Evolutionary conservation across 2,888 invertebrate species (phyloP), one percentile per base, ranked within the genome.

Genomic region (Cyclophora albipunctata): DNA sequence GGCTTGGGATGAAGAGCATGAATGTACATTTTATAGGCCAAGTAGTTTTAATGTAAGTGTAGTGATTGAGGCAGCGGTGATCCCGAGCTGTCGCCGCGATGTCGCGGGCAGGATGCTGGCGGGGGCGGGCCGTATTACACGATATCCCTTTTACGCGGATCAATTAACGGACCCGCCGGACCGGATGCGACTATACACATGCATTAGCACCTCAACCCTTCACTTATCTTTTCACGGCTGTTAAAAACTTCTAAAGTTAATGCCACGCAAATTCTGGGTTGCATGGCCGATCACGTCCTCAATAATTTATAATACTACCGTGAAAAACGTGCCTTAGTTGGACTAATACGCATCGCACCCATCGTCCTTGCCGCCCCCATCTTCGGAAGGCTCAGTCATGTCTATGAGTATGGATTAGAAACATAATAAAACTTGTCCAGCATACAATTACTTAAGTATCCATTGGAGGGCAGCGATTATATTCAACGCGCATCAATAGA

Each of bases 121-220:
- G 65, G 69, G 67, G 66, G 71, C 67, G 69, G 71, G 74, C 73
- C 70, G 71, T 67, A 73, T 70, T 81, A 87, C 88, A 88, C 79
- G 88, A 84, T 84, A 88, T 87, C 86, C 86, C 88, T 88, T 87
- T 88, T 87, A 88, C 84, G 81, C 77, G 72, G 79, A 78, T 83
- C 88, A 86, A 88, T 88, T 87, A 88, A 87, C 84, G 81, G 83
- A 81, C 84, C 78, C 77, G 5, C 66, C 71, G 77, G 86, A 83
- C 87, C 88, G 88, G 88, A 88, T 80, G 80, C 78, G 71, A 73
- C 73, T 81, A 81, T 77, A 80, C 75, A 77, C 71, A 76, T 72
- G 75, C 86, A 87, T 87, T 87, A 87, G 78, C 87, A 87, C 87
- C 86, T 87, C 69, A 68, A 78, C 75, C 86, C 82, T 76, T 69